Evolutionary conservation across 2,797 vertebrate genomes (phyloP).

Genomic region (Sebastes vulpes): DNA sequence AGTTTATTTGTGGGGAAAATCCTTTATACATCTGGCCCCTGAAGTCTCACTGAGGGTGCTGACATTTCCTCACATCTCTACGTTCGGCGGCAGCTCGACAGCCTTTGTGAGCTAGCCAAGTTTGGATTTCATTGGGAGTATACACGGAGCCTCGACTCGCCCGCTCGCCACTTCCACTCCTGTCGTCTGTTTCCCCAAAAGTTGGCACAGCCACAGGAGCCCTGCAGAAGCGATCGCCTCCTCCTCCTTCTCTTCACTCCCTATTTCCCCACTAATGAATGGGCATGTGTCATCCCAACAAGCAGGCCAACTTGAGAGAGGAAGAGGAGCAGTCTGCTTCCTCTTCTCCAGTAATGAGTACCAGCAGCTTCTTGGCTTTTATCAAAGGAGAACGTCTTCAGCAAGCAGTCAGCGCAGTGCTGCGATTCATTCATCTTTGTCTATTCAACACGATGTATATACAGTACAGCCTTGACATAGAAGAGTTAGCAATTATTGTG

Average conservation of each 20-base stretch:
- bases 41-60: neutral
- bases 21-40: neutral
- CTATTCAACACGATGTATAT: neutral
- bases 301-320: slow-evolving; percentile 47
- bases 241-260: slow-evolving; percentile 29
- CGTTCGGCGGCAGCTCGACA: slow-evolving; percentile 7
- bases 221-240: slow-evolving; percentile 22
- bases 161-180: slow-evolving; percentile 15
- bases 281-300: slow-evolving; percentile 52
- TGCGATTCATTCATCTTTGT: neutral
- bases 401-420: neutral
- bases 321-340: slow-evolving; percentile 56
- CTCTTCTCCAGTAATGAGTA: slow-evolving; percentile 49
- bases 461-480: neutral
- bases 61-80: slow-evolving; percentile 11
- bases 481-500: neutral
- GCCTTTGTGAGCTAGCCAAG: slow-evolving; percentile 36
- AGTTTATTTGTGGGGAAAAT: neutral
- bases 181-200: slow-evolving; percentile 35
- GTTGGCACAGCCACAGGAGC: slow-evolving; percentile 46
- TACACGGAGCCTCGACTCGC: slow-evolving; percentile 15
- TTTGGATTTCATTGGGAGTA: slow-evolving; percentile 19
- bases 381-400: slow-evolving; percentile 31
- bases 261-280: slow-evolving; percentile 52
- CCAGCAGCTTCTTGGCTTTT: slow-evolving; percentile 48